phyloP scores from a whole-genome alignment of 2,113 vertebrate genomes.

The Chiloscyllium plagiosum region DNA sequence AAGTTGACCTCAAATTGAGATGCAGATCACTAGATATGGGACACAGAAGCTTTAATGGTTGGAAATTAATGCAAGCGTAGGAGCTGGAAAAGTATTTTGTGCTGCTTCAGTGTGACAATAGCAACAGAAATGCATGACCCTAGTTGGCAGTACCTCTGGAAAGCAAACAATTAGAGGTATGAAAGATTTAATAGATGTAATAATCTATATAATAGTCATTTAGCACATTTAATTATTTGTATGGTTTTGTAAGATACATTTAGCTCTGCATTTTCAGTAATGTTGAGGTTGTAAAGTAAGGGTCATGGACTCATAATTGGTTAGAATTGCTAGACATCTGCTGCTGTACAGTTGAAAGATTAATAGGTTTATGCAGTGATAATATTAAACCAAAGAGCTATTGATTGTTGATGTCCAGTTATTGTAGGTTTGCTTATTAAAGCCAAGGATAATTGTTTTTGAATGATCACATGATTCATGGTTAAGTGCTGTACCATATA shows the following conservation, averaged over 20 bases:
- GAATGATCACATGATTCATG: background rate
- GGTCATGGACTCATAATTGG: background rate
- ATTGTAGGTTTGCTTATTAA: background rate
- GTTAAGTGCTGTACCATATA: background rate
- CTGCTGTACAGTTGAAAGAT: slow-evolving; percentile 1
- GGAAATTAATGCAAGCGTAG: slow-evolving; percentile 14
- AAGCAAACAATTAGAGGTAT: slow-evolving; percentile 36
- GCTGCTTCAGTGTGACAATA: slow-evolving; percentile 20
- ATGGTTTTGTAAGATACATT: slow-evolving; percentile 21
- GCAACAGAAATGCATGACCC: slow-evolving; percentile 34
- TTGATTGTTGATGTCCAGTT: background rate
- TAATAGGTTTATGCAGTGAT: background rate
- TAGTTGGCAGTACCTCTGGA: background rate
- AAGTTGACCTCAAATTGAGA: slow-evolving; percentile 24
- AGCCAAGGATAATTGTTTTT: background rate
- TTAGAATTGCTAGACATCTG: background rate
- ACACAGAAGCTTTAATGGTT: background rate
- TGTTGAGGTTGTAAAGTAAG: slow-evolving; percentile 9
- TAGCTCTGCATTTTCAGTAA: slow-evolving; percentile 16
- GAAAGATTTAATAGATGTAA: slow-evolving; percentile 37
- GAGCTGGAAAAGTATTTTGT: slow-evolving; percentile 4
- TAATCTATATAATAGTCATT: slow-evolving; percentile 33
- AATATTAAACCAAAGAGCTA: background rate
- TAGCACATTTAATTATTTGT: slow-evolving; percentile 33
- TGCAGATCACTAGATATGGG: slow-evolving; percentile 29